Percentiles rank a stretch among this genome's conserved stretches.
Conservation (phyloP, 2,888 invertebrate genomes). For the Trypoxylon attenuatum region DNA sequence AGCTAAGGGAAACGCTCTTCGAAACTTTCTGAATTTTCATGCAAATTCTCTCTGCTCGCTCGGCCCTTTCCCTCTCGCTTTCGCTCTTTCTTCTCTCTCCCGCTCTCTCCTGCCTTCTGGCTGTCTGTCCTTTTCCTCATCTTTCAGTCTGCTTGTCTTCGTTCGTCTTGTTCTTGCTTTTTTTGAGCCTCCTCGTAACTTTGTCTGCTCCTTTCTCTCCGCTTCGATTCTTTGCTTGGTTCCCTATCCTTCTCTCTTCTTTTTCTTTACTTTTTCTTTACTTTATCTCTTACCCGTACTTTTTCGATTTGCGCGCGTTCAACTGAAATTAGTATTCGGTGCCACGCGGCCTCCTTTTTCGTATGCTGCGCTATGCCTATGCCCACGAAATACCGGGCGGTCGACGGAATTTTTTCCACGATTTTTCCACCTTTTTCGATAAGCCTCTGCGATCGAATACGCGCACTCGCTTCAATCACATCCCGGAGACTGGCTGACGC, state of each 20-base stretch:
- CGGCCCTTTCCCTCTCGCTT: neutral
- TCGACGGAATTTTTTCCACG: slow-evolving; percentile 45
- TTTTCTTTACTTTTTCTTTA: neutral
- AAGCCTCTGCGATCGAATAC: slow-evolving; percentile 7
- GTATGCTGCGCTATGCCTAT: slow-evolving; percentile 58
- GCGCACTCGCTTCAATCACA: slow-evolving; percentile 4
- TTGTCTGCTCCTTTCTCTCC: neutral
- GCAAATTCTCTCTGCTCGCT: slow-evolving; percentile 44
- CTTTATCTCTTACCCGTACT: slow-evolving; percentile 18
- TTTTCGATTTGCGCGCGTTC: slow-evolving; percentile 32
- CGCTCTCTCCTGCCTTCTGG: neutral
- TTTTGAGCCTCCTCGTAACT: neutral
- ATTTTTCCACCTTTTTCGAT: slow-evolving; percentile 48
- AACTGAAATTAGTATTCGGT: slow-evolving; percentile 64
- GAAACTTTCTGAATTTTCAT: slow-evolving; percentile 55
- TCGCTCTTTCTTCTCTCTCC: neutral
- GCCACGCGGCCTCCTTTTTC: slow-evolving; percentile 55
- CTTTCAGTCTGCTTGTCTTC: neutral
- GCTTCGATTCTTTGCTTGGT: slow-evolving; percentile 1
- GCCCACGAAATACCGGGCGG: slow-evolving; percentile 50
- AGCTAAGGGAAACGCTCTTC: slow-evolving; percentile 47
- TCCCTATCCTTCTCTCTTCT: slow-evolving; percentile 3
- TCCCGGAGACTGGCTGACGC: slow-evolving; percentile 12
- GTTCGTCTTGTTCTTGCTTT: neutral
- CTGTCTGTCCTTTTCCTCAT: neutral